Evolutionary conservation across 2,797 vertebrate genomes (phyloP).

Genomic region (Eulemur mongoz): DNA sequence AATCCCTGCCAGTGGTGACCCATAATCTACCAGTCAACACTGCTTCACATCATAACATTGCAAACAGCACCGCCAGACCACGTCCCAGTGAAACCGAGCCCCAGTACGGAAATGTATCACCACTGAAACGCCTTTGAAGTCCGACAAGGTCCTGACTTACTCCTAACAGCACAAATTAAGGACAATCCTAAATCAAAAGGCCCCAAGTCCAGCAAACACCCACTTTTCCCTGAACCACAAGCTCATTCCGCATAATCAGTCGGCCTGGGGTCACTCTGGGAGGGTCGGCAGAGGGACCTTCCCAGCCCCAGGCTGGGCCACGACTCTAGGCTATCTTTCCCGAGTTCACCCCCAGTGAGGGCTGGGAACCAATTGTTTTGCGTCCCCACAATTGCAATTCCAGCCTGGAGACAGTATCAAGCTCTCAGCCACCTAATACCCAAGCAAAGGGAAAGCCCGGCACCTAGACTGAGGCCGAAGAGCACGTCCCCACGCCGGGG

Average conservation of each 20-base stretch:
- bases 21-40: background rate
- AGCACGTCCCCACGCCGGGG: background rate
- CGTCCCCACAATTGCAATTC: background rate
- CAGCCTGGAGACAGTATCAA: background rate
- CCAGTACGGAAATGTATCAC: background rate
- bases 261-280: background rate
- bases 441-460: rapidly evolving
- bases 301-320: background rate
- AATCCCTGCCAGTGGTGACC: rapidly evolving
- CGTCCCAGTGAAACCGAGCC: background rate
- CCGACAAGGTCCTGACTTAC: background rate
- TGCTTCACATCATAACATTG: background rate
- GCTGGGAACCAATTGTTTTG: background rate
- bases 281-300: background rate
- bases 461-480: background rate
- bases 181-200: background rate
- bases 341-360: background rate
- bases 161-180: background rate
- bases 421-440: background rate
- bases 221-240: background rate
- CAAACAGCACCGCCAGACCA: background rate
- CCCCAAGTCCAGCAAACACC: background rate
- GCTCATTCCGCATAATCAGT: background rate
- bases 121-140: background rate
- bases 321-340: background rate